Base-by-base conservation (phyloP, 2,797 vertebrate genomes). In the Nannoperca australis region DNA sequence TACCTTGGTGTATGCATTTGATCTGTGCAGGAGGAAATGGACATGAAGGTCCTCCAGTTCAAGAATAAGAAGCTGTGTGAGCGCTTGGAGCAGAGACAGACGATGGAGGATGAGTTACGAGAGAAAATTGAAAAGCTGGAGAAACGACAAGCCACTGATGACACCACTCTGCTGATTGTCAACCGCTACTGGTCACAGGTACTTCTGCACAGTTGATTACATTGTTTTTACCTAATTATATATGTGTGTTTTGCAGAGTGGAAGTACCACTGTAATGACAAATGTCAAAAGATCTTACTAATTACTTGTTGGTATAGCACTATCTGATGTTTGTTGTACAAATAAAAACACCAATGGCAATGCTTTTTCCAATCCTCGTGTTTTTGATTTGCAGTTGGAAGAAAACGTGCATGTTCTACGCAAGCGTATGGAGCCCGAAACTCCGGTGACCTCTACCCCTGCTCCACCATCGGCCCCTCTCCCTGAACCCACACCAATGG, bases 161-260 rank as follows among this genome's bases (percentile, higher is more conserved):
- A 99, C 24, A 97, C 97, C 50, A 99, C 97, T 0, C 94, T 98
- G 50, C 93, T 97, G 12, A 97, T 98, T 45, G 97, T 98, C 76
- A 98, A 99, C 84, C 96, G 97, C 55, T 98, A 97, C 87, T 99
- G 97, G 97, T 96, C 96, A 15, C 96, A 97, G 97, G 97, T 98
- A 84, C 20, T 14, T 24, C 12, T 50, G 53, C 22, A 24, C 10
- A 51, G 55, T 45, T 47, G 6, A 50, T 53, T 49, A 34, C 34
- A 22, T 27, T 59, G 9, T 38, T 59, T 27, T 59, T 32, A 63
- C 2, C 17, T 30, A 20, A 42, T 15, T 9, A 12, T 13, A 18
- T 30, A 32, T 17, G 17, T 17, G 17, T 22, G 7, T 66, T 73
- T 18, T 15, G 5, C 2, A 38, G 36, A 38, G 22, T 40, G 14